These are phyloP conservation scores for Hybognathus amarus DNA, from an alignment of 2,797 vertebrate species.

Conservation along the genomic window DNA sequence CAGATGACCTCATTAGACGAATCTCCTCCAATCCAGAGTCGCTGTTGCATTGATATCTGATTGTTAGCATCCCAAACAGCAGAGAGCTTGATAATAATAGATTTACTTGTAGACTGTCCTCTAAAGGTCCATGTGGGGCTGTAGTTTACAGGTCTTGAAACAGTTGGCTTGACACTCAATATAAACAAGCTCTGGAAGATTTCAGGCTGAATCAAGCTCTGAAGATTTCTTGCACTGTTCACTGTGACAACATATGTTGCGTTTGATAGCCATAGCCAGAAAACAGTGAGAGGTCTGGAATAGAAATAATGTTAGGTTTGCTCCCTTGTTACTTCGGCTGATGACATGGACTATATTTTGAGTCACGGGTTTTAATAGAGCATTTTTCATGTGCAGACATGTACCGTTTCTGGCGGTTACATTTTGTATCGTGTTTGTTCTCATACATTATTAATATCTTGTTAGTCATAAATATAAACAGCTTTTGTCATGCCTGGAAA, in stretches of 20 bases:
- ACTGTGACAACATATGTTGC: slow-evolving; percentile 82
- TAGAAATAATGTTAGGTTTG: slow-evolving; percentile 65
- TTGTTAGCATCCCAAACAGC: slow-evolving; percentile 74
- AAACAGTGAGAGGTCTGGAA: slow-evolving; percentile 75
- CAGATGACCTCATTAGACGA: slow-evolving; percentile 76
- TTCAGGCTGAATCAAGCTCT: slow-evolving; percentile 79
- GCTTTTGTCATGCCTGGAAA: slow-evolving; percentile 31
- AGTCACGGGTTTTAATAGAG: slow-evolving; percentile 52
- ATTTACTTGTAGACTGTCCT: slow-evolving; percentile 27
- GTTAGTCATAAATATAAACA: slow-evolving; percentile 46
- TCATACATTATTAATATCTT: slow-evolving; percentile 47
- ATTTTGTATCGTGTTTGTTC: slow-evolving; percentile 32
- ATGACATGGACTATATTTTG: slow-evolving; percentile 54
- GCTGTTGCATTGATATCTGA: slow-evolving; percentile 79
- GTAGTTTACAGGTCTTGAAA: slow-evolving; percentile 52
- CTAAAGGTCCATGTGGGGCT: slow-evolving; percentile 45
- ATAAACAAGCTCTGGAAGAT: slow-evolving; percentile 57
- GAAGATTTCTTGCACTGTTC: slow-evolving; percentile 76
- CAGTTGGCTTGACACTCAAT: slow-evolving; percentile 46
- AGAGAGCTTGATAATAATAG: slow-evolving; percentile 45
- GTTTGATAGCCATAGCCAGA: slow-evolving; percentile 76
- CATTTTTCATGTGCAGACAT: slow-evolving; percentile 41
- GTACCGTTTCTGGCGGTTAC: background rate
- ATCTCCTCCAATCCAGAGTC: slow-evolving; percentile 65
- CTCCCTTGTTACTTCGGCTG: slow-evolving; percentile 58